A percentile compares a stretch with the other conserved stretches of the same genome.
phyloP scores from a whole-genome alignment of 2,797 vertebrate genomes.

The Onychomys torridus region DNA sequence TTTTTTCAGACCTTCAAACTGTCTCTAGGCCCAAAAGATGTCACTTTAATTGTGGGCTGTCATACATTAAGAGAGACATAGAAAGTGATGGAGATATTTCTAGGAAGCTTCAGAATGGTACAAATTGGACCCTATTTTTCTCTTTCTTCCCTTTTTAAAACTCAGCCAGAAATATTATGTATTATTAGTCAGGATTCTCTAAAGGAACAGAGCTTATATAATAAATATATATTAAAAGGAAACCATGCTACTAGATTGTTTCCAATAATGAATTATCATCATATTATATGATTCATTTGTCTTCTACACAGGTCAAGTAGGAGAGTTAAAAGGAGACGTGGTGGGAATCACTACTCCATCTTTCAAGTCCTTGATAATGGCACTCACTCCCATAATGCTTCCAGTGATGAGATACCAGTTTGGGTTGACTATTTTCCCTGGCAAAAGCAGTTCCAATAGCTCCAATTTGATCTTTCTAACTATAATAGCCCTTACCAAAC shows the following conservation, averaged over 20 bases:
- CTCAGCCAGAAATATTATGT: not conserved
- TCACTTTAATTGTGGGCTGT: constrained; percentile 6
- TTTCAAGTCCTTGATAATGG: not conserved
- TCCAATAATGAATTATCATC: not conserved
- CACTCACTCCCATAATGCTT: not conserved
- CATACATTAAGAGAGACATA: not conserved
- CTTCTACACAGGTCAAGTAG: not conserved
- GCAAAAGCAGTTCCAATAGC: not conserved
- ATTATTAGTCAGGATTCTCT: not conserved
- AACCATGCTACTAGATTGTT: not conserved
- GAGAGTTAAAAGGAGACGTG: not conserved
- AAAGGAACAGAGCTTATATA: not conserved
- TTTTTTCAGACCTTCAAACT: constrained; percentile 39
- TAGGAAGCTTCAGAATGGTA: not conserved
- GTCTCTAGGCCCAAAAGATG: not conserved
- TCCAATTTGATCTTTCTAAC: not conserved
- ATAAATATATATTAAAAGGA: not conserved
- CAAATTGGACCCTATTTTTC: not conserved
- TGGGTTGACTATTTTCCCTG: not conserved
- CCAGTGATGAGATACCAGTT: not conserved
- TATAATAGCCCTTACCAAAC: not conserved
- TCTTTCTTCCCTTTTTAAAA: not conserved
- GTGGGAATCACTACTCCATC: not conserved
- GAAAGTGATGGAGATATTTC: not conserved
- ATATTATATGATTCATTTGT: not conserved